Percentiles rank a stretch among this genome's conserved stretches.
Conservation (phyloP, 2,888 invertebrate species). For the Microplitis deprimator region DNA sequence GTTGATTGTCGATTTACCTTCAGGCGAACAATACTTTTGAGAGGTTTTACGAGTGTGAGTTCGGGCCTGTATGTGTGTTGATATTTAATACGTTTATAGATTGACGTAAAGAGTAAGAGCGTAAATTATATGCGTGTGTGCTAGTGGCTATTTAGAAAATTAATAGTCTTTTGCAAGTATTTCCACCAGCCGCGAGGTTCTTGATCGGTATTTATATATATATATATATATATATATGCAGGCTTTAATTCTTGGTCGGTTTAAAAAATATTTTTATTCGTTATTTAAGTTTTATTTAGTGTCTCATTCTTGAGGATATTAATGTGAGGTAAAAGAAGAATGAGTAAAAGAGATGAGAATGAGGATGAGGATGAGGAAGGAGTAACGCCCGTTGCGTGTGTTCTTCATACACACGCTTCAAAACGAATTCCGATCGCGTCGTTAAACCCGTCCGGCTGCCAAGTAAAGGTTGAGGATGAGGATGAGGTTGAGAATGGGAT, state of each 20-base stretch:
- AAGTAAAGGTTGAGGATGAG: constrained; percentile 28
- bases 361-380: not conserved
- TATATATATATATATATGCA: too few relatives aligned
- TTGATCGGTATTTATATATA: constrained; percentile 28
- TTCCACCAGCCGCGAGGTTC: constrained; percentile 33
- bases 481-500: not conserved
- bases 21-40: not conserved
- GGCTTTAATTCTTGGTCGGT: too few relatives aligned
- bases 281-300: too few relatives aligned
- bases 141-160: constrained; percentile 50
- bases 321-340: too few relatives aligned
- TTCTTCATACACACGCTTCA: constrained; percentile 40
- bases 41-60: too few relatives aligned
- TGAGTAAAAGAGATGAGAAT: too few relatives aligned
- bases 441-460: constrained; percentile 49
- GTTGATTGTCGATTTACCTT: constrained; percentile 18
- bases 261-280: too few relatives aligned
- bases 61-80: not conserved
- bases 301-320: too few relatives aligned
- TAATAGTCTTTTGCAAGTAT: constrained; percentile 42
- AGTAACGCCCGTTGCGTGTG: constrained; percentile 39
- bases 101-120: constrained; percentile 41
- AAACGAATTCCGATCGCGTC: constrained; percentile 55
- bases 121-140: constrained; percentile 46
- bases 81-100: constrained; percentile 11